A percentile compares a stretch with the other conserved stretches of the same genome.
Conservation (phyloP, 2,888 invertebrate genomes). For the Microplitis manilae region DNA sequence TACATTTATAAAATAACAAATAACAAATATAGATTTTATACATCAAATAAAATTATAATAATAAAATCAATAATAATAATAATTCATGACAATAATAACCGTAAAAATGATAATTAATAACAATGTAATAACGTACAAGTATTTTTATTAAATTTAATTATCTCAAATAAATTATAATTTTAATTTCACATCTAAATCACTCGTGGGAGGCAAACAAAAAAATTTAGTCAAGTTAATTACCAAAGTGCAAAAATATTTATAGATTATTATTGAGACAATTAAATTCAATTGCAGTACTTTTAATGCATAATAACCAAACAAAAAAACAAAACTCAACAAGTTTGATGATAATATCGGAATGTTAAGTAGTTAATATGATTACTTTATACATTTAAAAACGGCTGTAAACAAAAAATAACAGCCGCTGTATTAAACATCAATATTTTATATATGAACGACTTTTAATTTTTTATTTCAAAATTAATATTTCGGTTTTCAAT, state of each 20-base stretch:
- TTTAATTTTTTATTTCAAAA: too few species aligned
- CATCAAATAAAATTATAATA: conserved; percentile 25
- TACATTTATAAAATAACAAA: conserved; percentile 33
- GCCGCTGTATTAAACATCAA: not conserved
- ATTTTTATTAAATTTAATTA: not conserved
- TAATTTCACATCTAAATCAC: not conserved
- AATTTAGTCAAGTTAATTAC: not conserved
- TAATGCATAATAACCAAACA: not conserved
- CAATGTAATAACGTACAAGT: not conserved
- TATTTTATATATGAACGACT: not conserved
- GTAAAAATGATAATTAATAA: conserved; percentile 8
- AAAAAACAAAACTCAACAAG: conserved; percentile 1
- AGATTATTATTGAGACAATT: not conserved
- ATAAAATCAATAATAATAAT: not conserved
- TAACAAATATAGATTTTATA: conserved; percentile 38
- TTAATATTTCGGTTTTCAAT: not conserved
- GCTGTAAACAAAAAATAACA: not conserved
- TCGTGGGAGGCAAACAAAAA: not conserved
- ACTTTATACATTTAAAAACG: not conserved
- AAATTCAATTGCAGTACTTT: not conserved
- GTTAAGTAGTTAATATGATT: not conserved
- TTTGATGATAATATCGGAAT: not conserved
- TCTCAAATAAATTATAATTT: not conserved
- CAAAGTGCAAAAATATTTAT: not conserved
- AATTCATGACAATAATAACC: not conserved